Evolutionary conservation across 2,888 invertebrate genomes (phyloP), one percentile per base, ranked within the genome.

Genomic region (Cosmorhoe ocellata): DNA sequence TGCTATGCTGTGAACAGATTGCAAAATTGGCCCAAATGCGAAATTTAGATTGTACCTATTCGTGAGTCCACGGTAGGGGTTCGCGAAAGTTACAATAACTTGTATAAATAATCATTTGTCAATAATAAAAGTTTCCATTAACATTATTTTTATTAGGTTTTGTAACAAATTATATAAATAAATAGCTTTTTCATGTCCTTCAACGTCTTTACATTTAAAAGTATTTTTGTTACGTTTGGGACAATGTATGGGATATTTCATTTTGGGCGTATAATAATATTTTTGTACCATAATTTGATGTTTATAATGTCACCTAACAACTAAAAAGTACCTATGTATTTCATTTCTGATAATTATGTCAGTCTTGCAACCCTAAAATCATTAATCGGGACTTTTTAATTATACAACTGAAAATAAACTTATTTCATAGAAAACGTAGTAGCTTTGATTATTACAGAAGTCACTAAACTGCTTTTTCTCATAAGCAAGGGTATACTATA

Each of bases 101-200:
- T 24, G 24, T 36, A 34, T 22, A 36, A n/a, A 3, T 18, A 24
- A 24, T 11, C 2, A 3, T 8, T 8, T 24, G 24, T 40, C 22
- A 30, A 34, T 30, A n/a, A 8, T 18, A 18, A 31, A 38, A 31
- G 31, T 46, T 49, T 50, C 43, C 39, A 44, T 31, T 37, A 40
- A 41, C 31, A 30, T 48, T 51, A 41, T 58, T 58, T 57, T 56
- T 51, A 53, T 45, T 60, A 58, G 58, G 41, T 60, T 43, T 58
- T 55, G 43, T 60, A 60, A 58, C 55, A 56, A 59, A 53, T 57
- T 55, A 42, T 41, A 26, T 18, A 36, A 39, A 39, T 12, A 34
- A 39, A 39, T 12, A 34, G 8, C 36, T 27, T 41, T 28, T 13
- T 33, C 24, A 11, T 27, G 14, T 18, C 22, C 28, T 26, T 14